Evolutionary conservation across 92 coral and sea anemone species (phyloP).

Genomic region (Zoanthus sociatus): DNA sequence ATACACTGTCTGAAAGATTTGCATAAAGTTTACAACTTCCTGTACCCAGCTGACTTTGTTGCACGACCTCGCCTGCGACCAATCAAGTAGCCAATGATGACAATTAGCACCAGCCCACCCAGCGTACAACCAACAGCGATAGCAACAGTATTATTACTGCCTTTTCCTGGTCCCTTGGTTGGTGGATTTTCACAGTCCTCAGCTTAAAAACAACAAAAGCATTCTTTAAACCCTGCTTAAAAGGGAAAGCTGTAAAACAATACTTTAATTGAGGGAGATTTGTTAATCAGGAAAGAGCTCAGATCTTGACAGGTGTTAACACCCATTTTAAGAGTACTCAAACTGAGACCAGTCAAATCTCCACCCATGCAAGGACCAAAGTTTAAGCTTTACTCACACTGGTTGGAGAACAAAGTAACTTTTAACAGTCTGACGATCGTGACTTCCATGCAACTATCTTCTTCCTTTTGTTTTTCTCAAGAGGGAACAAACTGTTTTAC

Average conservation of each 20-base stretch:
- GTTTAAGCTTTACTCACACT: too few relatives aligned
- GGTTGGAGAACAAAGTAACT: too few relatives aligned
- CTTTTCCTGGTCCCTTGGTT: neutral
- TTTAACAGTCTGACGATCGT: too few relatives aligned
- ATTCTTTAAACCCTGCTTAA: neutral
- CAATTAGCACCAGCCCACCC: slow-evolving; percentile 87
- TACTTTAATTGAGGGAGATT: neutral
- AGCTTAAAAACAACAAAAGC: slow-evolving; percentile 44
- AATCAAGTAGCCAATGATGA: slow-evolving; percentile 81
- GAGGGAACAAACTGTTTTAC: too few relatives aligned
- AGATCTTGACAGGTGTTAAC: neutral
- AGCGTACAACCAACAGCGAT: slow-evolving; percentile 96
- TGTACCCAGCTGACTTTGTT: slow-evolving; percentile 55
- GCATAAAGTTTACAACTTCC: slow-evolving; percentile 64
- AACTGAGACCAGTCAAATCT: too few relatives aligned
- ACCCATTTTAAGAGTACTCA: neutral
- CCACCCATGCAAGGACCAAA: too few relatives aligned
- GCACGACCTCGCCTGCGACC: slow-evolving; percentile 70
- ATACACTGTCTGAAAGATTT: neutral
- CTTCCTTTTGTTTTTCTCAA: too few relatives aligned
- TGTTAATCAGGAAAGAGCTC: neutral
- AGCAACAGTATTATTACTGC: slow-evolving; percentile 71
- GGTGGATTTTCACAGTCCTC: slow-evolving; percentile 44
- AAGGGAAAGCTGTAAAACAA: too few relatives aligned
- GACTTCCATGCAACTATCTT: too few relatives aligned